Evolutionary conservation across 64 coral and sea anemone species (phyloP).

Genomic region (Trachythela sp.): DNA sequence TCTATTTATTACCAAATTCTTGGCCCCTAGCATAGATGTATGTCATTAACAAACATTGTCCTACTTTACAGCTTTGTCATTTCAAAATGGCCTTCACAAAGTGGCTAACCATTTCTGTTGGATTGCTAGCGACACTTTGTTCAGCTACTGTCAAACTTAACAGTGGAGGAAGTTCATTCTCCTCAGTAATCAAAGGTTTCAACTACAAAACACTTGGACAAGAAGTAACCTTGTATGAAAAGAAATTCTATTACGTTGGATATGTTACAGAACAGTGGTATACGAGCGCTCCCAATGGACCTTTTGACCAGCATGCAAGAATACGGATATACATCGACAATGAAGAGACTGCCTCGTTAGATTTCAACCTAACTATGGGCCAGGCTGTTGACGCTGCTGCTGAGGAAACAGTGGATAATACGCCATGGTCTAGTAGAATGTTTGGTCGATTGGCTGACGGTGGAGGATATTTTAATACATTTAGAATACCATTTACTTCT

Average conservation of each 20-base stretch:
- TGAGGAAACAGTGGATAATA: not conserved
- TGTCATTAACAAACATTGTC: too few species aligned
- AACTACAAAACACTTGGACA: not conserved
- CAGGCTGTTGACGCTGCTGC: slow-evolving; percentile 16
- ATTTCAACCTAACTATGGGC: slow-evolving; percentile 22
- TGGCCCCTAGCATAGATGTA: too few species aligned
- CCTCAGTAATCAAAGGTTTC: not conserved
- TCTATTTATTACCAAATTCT: too few species aligned
- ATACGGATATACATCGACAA: slow-evolving; percentile 41
- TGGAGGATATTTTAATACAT: slow-evolving; percentile 47
- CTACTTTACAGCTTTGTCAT: too few species aligned
- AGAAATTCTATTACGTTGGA: not conserved
- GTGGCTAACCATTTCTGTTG: too few species aligned
- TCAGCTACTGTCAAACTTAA: not conserved
- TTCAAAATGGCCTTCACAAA: too few species aligned
- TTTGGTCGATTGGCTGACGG: slow-evolving; percentile 33
- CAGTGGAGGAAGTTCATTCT: not conserved
- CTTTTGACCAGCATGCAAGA: slow-evolving; percentile 18
- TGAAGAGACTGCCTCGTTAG: slow-evolving; percentile 30
- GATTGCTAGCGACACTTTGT: not conserved
- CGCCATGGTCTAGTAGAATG: slow-evolving; percentile 23
- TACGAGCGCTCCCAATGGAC: not conserved
- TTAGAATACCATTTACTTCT: slow-evolving; percentile 45
- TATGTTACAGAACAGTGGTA: slow-evolving; percentile 49
- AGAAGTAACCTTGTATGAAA: not conserved